Base-by-base conservation (phyloP, 2,888 invertebrate species). In the Allacma fusca region DNA sequence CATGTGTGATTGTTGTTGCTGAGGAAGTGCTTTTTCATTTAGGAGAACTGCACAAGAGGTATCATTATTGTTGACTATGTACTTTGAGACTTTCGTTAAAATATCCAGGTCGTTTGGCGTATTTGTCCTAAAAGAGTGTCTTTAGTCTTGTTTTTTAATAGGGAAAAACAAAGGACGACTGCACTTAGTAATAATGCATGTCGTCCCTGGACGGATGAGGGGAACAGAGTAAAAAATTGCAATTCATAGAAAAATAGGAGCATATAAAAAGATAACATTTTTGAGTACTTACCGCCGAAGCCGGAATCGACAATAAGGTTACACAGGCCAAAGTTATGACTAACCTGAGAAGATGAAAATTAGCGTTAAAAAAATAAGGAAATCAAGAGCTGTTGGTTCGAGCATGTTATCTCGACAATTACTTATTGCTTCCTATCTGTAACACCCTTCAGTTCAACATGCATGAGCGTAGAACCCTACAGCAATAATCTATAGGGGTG, bases 301-400 rank as follows among this genome's bases (percentile, higher is more conserved):
- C 40, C 40, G 68, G 40, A 68, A 29, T 68, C 40, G 68, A 68
- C 21, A 68, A 68, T 34, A 68, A 68, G 34, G 40, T 68, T 68
- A 68, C 19, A 23, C 34, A 68, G 68, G 40, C 68, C 68, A 68
- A 43, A n/a, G 43, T 43, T 68, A 68, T 13, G 68, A 68, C 24
- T 68, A 34, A 68, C 68, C 68, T 68, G 68, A 40, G 68, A n/a
- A 68, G 68, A 62, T 50, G 50, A 50, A 16, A 50, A 50, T 9
- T 50, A 50, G n/a, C 16, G 50, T 50, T 50, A 50, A 50, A 50
- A 40, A 50, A 50, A 50, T 50, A 16, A 50, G 50, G 50, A 50
- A 50, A 50, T 50, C 5, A 50, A 50, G 19, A 50, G n/a, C 50
- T 16, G 19, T 50, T 50, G n/a, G n/a, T n/a, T n/a, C n/a, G 50